These are phyloP conservation scores for Crambe crambe DNA, from an alignment of 37 sponge, comb jelly and placozoan genomes.

Conservation along the genomic window DNA sequence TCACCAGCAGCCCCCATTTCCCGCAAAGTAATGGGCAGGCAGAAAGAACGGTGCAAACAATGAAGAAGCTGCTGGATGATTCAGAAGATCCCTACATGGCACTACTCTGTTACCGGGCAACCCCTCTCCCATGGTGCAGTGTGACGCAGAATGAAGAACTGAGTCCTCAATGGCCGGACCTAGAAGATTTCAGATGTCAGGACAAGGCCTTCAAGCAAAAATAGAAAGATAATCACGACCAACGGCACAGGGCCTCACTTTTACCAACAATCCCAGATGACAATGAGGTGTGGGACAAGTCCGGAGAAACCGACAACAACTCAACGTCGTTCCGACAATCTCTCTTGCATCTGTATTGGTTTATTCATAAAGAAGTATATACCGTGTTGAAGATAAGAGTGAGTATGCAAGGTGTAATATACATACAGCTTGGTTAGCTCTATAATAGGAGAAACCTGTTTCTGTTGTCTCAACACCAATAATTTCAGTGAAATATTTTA, in stretches of 20 bases:
- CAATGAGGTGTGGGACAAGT: not conserved
- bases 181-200: conserved; percentile 6
- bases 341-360: too few relatives aligned
- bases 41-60: not conserved
- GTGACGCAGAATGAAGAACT: conserved; percentile 17
- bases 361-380: too few relatives aligned
- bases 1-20: conserved; percentile 2
- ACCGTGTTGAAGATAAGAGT: too few relatives aligned
- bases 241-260: not conserved
- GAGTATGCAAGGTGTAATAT: too few relatives aligned
- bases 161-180: conserved; percentile 43
- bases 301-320: too few relatives aligned
- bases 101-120: conserved; percentile 36
- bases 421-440: too few relatives aligned
- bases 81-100: conserved; percentile 1
- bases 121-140: conserved; percentile 55
- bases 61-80: not conserved
- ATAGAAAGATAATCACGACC: not conserved
- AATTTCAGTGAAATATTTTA: too few relatives aligned
- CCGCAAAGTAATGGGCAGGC: conserved; percentile 26
- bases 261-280: not conserved
- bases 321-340: too few relatives aligned
- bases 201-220: not conserved
- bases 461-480: too few relatives aligned
- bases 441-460: too few relatives aligned